Conservation (phyloP, 2,113 vertebrate genomes). For the Salminus brasiliensis region DNA sequence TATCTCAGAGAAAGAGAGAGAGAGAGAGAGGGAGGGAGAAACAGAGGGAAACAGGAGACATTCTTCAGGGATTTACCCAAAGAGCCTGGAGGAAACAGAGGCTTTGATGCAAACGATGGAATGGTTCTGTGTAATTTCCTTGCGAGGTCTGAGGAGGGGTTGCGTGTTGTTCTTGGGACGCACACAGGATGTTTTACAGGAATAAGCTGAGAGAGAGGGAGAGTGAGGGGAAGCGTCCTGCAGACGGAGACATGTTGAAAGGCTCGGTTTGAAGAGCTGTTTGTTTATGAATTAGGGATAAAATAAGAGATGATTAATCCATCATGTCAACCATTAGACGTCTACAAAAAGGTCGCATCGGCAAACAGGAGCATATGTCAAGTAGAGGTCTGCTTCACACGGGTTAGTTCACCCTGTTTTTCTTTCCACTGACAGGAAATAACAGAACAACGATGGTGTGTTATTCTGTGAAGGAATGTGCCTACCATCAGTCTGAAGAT, state of each 20-base stretch:
- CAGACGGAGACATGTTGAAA: constrained; percentile 30
- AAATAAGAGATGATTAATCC: not conserved
- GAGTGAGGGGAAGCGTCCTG: not conserved
- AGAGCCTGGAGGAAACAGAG: constrained; percentile 13
- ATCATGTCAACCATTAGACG: not conserved
- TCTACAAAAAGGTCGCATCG: not conserved
- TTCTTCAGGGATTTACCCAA: constrained; percentile 41
- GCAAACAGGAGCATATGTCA: not conserved
- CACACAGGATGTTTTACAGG: constrained; percentile 49
- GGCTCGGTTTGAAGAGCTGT: not conserved
- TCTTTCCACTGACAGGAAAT: not conserved
- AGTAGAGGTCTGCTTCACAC: not conserved
- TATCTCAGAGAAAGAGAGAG: not conserved
- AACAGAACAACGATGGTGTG: not conserved
- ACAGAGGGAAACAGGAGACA: constrained; percentile 19
- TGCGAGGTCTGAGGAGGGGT: constrained; percentile 26
- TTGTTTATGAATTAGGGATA: constrained; percentile 4
- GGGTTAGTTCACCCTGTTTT: constrained; percentile 7
- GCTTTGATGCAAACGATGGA: constrained; percentile 50
- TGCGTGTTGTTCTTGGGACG: constrained; percentile 57
- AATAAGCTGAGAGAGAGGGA: constrained; percentile 13
- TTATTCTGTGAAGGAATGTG: not conserved
- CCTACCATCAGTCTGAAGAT: not conserved
- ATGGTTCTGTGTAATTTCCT: constrained; percentile 52
- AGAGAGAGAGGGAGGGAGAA: not conserved